Evolutionary conservation across 2,113 vertebrate genomes (phyloP).

Genomic region (Murina feae): DNA sequence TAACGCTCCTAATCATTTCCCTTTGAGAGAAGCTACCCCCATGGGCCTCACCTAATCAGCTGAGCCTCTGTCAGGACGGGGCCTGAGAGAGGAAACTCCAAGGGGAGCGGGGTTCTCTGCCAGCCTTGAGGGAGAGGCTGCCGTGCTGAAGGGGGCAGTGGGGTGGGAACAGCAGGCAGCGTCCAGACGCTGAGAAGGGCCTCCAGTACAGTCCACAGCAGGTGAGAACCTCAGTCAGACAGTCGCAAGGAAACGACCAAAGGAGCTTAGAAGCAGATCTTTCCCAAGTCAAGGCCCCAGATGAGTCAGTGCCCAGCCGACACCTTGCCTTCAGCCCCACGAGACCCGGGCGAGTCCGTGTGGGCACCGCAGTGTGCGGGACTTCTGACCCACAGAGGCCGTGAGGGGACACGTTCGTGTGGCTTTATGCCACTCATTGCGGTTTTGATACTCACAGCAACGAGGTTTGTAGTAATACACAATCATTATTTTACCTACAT

Average conservation of each 20-base stretch:
- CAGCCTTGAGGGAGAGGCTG: background rate
- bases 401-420: background rate
- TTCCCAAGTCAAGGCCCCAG: background rate
- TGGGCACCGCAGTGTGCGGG: background rate
- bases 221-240: background rate
- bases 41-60: background rate
- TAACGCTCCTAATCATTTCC: background rate
- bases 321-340: background rate
- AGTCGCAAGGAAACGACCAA: background rate
- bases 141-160: rapidly evolving
- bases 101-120: background rate
- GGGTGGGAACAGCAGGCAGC: background rate
- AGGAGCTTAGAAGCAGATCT: background rate
- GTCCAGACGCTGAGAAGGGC: background rate
- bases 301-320: background rate
- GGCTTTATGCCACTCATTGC: background rate
- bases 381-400: background rate
- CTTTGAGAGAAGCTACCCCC: background rate
- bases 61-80: background rate
- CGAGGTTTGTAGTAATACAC: background rate
- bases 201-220: background rate
- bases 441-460: background rate
- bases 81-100: background rate
- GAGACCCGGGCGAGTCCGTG: background rate
- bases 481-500: background rate